These are phyloP conservation scores for Leptinotarsa peninsularis DNA, from an alignment of 2,888 invertebrate species.

Conservation along the genomic window DNA sequence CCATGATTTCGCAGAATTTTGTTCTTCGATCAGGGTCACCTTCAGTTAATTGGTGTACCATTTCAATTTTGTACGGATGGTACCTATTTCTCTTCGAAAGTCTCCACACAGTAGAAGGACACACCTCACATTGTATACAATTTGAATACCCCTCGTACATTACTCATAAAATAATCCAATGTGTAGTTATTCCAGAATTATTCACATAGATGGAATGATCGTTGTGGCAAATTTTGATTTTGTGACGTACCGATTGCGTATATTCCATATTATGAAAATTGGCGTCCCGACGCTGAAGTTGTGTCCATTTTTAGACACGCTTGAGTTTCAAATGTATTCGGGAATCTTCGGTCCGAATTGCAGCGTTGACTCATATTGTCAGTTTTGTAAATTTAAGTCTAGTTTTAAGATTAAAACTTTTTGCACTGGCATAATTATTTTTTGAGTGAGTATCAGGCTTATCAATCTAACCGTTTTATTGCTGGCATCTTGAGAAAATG, in stretches of 20 bases:
- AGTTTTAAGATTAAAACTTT: slow-evolving; percentile 54
- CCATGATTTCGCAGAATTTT: too few species aligned
- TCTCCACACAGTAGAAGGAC: too few species aligned
- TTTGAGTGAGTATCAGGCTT: slow-evolving; percentile 55
- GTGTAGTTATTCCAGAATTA: background rate
- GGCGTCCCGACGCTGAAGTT: slow-evolving; percentile 55
- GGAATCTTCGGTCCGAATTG: slow-evolving; percentile 51
- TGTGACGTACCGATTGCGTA: slow-evolving; percentile 36
- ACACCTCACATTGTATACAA: too few species aligned
- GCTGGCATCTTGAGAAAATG: slow-evolving; percentile 17
- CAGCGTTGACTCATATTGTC: slow-evolving; percentile 56
- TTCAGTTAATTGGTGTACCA: too few species aligned
- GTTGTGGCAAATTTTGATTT: background rate
- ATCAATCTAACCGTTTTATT: slow-evolving; percentile 25
- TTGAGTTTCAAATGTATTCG: slow-evolving; percentile 51
- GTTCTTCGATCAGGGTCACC: too few species aligned
- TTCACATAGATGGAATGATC: slow-evolving; percentile 33
- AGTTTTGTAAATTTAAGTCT: slow-evolving; percentile 59
- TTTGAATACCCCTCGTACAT: background rate
- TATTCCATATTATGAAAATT: slow-evolving; percentile 53
- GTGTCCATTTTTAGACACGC: slow-evolving; percentile 64
- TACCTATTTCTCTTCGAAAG: too few species aligned
- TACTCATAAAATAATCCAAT: background rate
- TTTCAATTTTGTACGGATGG: too few species aligned
- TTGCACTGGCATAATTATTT: slow-evolving; percentile 60